A percentile compares a stretch with the other conserved stretches of the same genome.
phyloP scores from a whole-genome alignment of 2,888 invertebrate species.

The Lasioglossum leucozonium region DNA sequence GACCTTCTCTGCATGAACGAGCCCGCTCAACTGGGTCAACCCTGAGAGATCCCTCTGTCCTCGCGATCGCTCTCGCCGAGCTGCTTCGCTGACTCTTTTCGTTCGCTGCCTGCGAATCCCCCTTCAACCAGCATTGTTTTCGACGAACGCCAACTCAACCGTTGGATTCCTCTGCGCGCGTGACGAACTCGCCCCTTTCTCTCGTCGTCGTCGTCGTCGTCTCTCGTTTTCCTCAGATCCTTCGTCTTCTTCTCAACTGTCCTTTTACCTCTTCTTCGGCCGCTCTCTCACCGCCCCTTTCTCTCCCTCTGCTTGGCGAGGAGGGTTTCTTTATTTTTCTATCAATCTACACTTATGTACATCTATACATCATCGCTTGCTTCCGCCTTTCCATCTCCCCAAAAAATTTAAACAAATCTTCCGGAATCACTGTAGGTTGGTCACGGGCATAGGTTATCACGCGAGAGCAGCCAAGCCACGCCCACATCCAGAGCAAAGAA shows the following conservation, averaged over 20 bases:
- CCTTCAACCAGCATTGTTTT: slow-evolving; percentile 15
- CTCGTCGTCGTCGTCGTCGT: too few species aligned
- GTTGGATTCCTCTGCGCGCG: not conserved
- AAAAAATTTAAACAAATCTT: too few species aligned
- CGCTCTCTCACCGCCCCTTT: not conserved
- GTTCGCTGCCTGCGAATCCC: slow-evolving; percentile 1
- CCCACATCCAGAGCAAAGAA: not conserved
- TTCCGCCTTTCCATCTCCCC: not conserved
- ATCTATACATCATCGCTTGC: not conserved
- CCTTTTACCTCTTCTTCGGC: not conserved
- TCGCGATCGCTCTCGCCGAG: slow-evolving; percentile 14
- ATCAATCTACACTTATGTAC: not conserved
- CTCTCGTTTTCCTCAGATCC: not conserved
- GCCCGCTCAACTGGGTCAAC: slow-evolving; percentile 39
- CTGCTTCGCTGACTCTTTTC: not conserved
- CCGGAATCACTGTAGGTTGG: too few species aligned
- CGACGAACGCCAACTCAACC: not conserved
- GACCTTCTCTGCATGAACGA: slow-evolving; percentile 37
- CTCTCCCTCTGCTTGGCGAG: not conserved
- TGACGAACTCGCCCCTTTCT: not conserved
- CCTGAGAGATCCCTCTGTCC: not conserved
- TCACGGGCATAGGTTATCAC: too few species aligned
- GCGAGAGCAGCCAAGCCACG: too few species aligned
- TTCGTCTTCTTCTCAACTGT: not conserved
- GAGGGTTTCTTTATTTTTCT: not conserved